Percentiles rank a stretch among this genome's conserved stretches.
Evolutionary conservation across 2,113 vertebrate genomes (phyloP).

Genomic region (Lucifuga dentata): DNA sequence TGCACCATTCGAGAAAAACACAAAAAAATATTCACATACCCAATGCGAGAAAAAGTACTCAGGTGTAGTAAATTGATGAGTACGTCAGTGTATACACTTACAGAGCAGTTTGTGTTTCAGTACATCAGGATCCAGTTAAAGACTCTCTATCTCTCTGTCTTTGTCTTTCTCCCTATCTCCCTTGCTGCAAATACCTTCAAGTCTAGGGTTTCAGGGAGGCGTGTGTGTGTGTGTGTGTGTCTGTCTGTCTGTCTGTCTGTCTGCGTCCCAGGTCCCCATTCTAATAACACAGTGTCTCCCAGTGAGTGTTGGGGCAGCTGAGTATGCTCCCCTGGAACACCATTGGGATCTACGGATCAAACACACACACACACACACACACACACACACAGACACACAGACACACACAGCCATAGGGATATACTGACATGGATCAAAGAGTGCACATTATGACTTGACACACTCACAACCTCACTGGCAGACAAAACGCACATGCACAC

Average conservation of each 20-base stretch:
- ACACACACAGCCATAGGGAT: neutral
- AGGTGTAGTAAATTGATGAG: too few relatives aligned
- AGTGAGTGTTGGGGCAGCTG: constrained; percentile 80
- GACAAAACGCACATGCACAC: constrained; percentile 17
- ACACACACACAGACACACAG: constrained; percentile 2
- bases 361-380: constrained; percentile 44
- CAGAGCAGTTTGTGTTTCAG: too few relatives aligned
- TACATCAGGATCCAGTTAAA: neutral
- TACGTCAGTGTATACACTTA: too few relatives aligned
- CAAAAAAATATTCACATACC: too few relatives aligned
- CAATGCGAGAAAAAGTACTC: too few relatives aligned
- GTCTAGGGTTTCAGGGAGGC: constrained; percentile 68
- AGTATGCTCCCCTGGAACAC: constrained; percentile 70
- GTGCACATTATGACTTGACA: constrained; percentile 56
- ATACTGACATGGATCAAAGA: constrained; percentile 57
- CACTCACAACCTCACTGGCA: constrained; percentile 22
- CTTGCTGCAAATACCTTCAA: constrained; percentile 45
- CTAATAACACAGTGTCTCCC: constrained; percentile 84
- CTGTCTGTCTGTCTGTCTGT: constrained; percentile 39
- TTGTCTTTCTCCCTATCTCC: constrained; percentile 22
- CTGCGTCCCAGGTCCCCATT: constrained; percentile 78
- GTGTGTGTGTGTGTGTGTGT: constrained; percentile 28
- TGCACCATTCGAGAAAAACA: too few relatives aligned
- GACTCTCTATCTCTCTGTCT: constrained; percentile 2
- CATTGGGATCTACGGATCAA: constrained; percentile 75